Evolutionary conservation across 1,140 invertebrate species (phyloP), one percentile per base, ranked within the genome.

Genomic region (Atta colombica): DNA sequence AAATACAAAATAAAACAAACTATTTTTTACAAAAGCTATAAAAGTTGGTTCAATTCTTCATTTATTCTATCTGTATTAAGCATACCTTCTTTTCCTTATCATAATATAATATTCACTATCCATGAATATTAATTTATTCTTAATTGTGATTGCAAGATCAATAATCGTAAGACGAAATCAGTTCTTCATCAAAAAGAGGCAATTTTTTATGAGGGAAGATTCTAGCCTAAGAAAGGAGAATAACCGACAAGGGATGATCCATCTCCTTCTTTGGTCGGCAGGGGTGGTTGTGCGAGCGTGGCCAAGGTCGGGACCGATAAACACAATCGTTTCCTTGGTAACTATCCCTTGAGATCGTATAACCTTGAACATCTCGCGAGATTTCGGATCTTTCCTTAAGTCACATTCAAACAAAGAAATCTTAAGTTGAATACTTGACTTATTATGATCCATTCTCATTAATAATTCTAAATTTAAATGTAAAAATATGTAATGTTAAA

Each of bases 271-370:
- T 72, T 25, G 68, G 75, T 60, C 74, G 58, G 77, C 69, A 69
- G 74, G 91, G 86, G 87, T 91, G 90, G 91, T 92, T 89, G 91
- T 86, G 87, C 68, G 88, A 91, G 90, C 87, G 92, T 94, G 88
- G 90, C 93, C 94, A 94, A 95, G 94, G 94, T 95, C 94, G 94
- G 93, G 93, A 92, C 89, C 87, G 86, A 88, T 92, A 93, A 93
- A 93, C 87, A 92, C 85, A 63, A 91, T 68, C 86, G 92, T 95
- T 93, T 90, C 93, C 94, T 89, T 93, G 93, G 93, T 88, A 93
- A 94, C 93, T 88, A 86, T 90, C 89, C 82, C 87, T 77, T 55
- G 55, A 77, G 86, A 89, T 63, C 60, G 12, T 55, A 55, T 85
- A 91, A 93, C 92, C 92, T 94, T 93, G 91, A 91, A 86, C 74